Evolutionary conservation across 2,797 vertebrate genomes (phyloP).

Genomic region (Gouania willdenowi): DNA sequence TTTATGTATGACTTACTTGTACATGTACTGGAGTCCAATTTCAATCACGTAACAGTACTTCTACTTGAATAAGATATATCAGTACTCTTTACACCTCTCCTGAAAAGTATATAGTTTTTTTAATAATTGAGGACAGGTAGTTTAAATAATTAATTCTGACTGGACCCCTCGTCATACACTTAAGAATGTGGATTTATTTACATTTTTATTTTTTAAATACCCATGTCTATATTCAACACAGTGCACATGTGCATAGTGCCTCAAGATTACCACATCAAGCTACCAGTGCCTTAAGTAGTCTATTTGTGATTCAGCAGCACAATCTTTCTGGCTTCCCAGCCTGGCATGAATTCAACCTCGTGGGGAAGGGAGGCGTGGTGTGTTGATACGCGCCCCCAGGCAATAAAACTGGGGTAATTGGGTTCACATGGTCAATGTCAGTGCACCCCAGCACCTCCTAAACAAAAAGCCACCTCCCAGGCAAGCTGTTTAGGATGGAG

Average conservation of each 20-base stretch:
- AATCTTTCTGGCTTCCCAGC: constrained; percentile 62
- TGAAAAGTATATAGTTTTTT: no score
- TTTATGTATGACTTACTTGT: no score
- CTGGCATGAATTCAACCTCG: constrained; percentile 69
- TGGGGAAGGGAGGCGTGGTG: constrained; percentile 51
- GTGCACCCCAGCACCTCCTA: constrained; percentile 60
- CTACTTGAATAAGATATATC: no score
- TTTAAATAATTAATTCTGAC: no score
- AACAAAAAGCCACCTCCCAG: constrained; percentile 73
- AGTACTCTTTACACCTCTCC: no score
- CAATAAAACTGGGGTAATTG: constrained; percentile 73
- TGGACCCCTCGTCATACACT: no score
- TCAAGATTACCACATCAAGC: constrained; percentile 60
- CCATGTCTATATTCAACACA: background rate
- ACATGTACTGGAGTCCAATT: no score
- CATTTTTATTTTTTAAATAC: no score
- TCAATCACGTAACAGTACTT: no score
- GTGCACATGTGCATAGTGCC: constrained; percentile 55
- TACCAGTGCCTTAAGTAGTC: constrained; percentile 70
- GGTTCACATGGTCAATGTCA: constrained; percentile 76
- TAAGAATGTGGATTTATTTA: no score
- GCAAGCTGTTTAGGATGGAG: constrained; percentile 64
- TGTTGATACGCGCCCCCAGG: constrained; percentile 71
- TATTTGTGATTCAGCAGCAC: constrained; percentile 76
- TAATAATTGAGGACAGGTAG: no score